A percentile compares a stretch with the other conserved stretches of the same genome.
phyloP scores from a whole-genome alignment of 2,888 invertebrate species.

The Monochamus alternatus region DNA sequence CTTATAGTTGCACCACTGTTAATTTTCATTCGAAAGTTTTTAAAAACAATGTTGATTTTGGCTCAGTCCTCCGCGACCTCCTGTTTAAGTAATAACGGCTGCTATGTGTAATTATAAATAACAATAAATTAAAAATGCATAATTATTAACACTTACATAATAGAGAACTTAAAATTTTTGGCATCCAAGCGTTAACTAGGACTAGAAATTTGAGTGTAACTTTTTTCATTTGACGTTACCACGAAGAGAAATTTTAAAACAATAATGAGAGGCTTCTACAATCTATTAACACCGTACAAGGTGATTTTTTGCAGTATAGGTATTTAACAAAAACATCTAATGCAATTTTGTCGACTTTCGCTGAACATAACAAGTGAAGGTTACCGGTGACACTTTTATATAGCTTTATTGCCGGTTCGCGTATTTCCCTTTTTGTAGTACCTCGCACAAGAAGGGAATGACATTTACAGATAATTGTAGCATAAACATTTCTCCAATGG shows the following conservation, averaged over 20 bases:
- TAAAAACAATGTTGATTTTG: conserved; percentile 6
- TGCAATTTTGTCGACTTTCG: not conserved
- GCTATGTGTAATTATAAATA: conserved; percentile 40
- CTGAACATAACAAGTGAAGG: not conserved
- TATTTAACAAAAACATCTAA: not conserved
- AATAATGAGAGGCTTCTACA: not conserved
- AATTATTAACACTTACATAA: conserved; percentile 44
- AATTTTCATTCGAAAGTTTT: conserved; percentile 14
- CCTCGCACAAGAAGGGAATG: too few relatives aligned
- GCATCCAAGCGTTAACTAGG: conserved; percentile 41
- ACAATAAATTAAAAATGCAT: conserved; percentile 40
- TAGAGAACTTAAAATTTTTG: conserved; percentile 40
- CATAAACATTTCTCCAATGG: not conserved
- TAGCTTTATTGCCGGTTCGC: too few relatives aligned
- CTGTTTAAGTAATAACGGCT: conserved; percentile 17
- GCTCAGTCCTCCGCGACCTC: conserved; percentile 6
- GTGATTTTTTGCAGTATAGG: not conserved
- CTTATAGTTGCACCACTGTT: not conserved
- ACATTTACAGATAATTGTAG: not conserved
- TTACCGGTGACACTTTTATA: not conserved
- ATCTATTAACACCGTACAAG: not conserved
- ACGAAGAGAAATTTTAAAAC: not conserved
- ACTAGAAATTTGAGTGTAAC: conserved; percentile 40
- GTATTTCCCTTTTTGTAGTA: too few relatives aligned
- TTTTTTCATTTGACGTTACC: not conserved